phyloP scores from a whole-genome alignment of 1,140 invertebrate genomes.

The Kradibia gibbosae region DNA sequence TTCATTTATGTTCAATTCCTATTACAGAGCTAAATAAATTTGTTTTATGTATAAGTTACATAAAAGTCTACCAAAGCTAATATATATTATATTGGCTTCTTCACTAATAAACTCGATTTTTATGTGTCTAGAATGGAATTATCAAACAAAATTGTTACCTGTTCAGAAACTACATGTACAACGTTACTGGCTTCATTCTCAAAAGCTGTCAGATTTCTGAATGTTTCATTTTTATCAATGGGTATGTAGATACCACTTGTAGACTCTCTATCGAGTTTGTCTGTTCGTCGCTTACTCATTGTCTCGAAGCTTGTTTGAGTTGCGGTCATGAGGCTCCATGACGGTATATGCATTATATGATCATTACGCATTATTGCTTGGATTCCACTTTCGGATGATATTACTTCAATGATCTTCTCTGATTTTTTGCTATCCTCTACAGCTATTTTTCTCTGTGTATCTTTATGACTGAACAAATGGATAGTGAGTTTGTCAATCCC shows the following conservation, averaged over 20 bases:
- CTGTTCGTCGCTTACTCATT: background rate
- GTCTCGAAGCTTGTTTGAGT: background rate
- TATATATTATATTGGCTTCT: too few species aligned
- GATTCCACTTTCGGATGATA: conserved; percentile 26
- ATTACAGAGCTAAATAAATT: too few species aligned
- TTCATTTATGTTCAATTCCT: too few species aligned
- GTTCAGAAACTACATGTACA: background rate
- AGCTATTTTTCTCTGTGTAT: conserved; percentile 36
- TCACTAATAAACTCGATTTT: too few species aligned
- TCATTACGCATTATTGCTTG: background rate
- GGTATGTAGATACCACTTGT: conserved; percentile 42
- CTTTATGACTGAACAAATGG: conserved; percentile 83
- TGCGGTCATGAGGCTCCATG: conserved; percentile 52
- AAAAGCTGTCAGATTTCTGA: conserved; percentile 26
- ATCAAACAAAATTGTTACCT: too few species aligned
- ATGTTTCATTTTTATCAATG: conserved; percentile 40
- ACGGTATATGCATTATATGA: conserved; percentile 52
- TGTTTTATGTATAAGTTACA: too few species aligned
- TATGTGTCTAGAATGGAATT: too few species aligned
- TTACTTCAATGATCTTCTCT: conserved; percentile 47
- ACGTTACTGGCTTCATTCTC: conserved; percentile 15
- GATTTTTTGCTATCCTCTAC: conserved; percentile 17
- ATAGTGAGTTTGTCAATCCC: conserved; percentile 90
- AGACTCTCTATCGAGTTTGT: background rate
- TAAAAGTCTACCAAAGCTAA: too few species aligned